phyloP scores from a whole-genome alignment of 1,140 invertebrate genomes.

The Trichonephila clavipes region DNA sequence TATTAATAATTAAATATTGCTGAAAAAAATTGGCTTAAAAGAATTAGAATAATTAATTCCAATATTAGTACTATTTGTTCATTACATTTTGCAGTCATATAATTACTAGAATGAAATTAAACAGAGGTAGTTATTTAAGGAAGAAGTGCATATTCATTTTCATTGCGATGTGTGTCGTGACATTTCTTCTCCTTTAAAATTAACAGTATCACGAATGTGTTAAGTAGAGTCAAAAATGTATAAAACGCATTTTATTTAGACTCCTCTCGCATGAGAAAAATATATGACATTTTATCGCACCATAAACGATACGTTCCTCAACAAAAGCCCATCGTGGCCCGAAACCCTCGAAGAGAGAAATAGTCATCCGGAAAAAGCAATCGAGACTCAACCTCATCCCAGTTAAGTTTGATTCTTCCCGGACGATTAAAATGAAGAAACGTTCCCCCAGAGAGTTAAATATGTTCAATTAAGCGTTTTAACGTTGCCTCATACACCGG shows the following conservation, averaged over 20 bases:
- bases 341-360: background rate
- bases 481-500: constrained; percentile 28
- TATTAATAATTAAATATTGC: no score
- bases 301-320: background rate
- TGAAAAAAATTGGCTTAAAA: no score
- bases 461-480: constrained; percentile 74
- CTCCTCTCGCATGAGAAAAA: background rate
- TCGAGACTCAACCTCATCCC: background rate
- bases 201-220: no score
- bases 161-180: no score
- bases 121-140: no score
- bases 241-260: background rate
- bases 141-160: no score
- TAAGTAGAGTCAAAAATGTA: background rate
- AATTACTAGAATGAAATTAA: no score
- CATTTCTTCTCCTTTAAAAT: no score
- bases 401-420: constrained; percentile 33
- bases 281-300: background rate
- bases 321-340: constrained; percentile 6
- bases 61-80: no score
- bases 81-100: no score
- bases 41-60: no score
- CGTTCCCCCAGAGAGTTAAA: constrained; percentile 39
- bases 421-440: constrained; percentile 65
- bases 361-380: constrained; percentile 46